Base-by-base conservation (phyloP, 2,113 vertebrate species). In the Hippoglossus stenolepis region DNA sequence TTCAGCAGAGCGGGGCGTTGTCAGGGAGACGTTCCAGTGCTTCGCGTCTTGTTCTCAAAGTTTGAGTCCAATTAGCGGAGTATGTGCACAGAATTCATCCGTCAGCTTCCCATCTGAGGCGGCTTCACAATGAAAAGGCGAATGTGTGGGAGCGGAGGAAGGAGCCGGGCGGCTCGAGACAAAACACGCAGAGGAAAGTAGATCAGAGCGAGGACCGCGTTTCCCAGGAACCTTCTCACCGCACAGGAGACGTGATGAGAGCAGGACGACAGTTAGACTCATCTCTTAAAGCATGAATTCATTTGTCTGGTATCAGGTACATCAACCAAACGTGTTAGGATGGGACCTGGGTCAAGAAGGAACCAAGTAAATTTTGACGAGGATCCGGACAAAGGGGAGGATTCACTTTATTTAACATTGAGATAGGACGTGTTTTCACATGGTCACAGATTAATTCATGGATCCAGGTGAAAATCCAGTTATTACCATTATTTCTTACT, bases 11-110 rank as follows among this genome's bases (percentile, higher is more conserved):
- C 6, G 38, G 43, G 0, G 31, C 38, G 82, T 83, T 73, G 80
- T 82, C 79, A 70, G 73, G 71, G 84, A 81, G 84, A 87, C 71
- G 69, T 17, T 82, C 65, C 66, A 60, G 47, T 28, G 24, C 61
- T 38, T 10, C 1, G 35, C 53, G 82, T 67, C 83, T 86, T 9
- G 4, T n/a, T 65, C 77, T 82, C 14, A 56, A 63, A 72, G 73
- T 77, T 71, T 2, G 70, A 87, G 85, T 54, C 85, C 86, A 92
- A 92, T 92, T 86, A 91, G 89, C 54, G 65, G 72, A 28, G 72
- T 70, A 57, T 81, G 78, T 85, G 87, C 20, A 11, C 51, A 21
- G 76, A 79, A 90, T 77, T 83, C 45, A 54, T 65, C 83, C 60
- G 77, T 81, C 82, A 73, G 84, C 69, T 61, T 84, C 43, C 70